Evolutionary conservation across 2,797 vertebrate genomes (phyloP).

Genomic region (Xyrichtys novacula): DNA sequence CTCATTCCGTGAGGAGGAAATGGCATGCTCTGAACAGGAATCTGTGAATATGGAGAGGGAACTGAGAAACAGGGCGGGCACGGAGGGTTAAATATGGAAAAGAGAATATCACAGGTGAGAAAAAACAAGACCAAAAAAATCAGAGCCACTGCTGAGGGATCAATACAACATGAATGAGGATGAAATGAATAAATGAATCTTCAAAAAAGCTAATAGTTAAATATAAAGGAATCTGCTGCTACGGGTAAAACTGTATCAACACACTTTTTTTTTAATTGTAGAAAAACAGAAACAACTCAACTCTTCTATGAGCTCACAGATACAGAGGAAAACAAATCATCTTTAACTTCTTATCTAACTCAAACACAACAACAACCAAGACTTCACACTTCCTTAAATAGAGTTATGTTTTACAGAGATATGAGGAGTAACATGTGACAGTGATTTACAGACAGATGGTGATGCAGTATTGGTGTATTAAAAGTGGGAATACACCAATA

Average conservation of each 20-base stretch:
- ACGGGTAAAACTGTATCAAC: constrained; percentile 1
- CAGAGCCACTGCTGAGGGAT: constrained; percentile 20
- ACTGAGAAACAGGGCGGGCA: constrained; percentile 54
- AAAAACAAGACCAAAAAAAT: constrained; percentile 44
- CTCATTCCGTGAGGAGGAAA: constrained; percentile 87
- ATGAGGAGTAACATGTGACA: constrained; percentile 19
- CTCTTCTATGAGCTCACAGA: constrained; percentile 29
- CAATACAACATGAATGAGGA: constrained; percentile 30
- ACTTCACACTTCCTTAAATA: constrained; percentile 13
- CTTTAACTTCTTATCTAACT: constrained; percentile 3
- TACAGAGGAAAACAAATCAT: constrained; percentile 9
- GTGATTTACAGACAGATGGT: constrained; percentile 45
- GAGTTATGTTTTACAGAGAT: constrained; percentile 18
- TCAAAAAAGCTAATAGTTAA: constrained; percentile 1
- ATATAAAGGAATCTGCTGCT: constrained; percentile 13
- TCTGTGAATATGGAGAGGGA: constrained; percentile 80
- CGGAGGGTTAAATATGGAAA: constrained; percentile 21
- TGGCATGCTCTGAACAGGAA: constrained; percentile 90
- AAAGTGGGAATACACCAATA: constrained; percentile 42
- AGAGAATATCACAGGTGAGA: constrained; percentile 18
- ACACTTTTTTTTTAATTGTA: constrained; percentile 22
- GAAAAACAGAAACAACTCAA: constrained; percentile 25
- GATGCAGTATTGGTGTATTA: constrained; percentile 33
- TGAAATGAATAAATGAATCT: constrained; percentile 17
- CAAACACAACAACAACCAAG: background rate